These are phyloP conservation scores for Lepidotrigona ventralis DNA, from an alignment of 1,140 invertebrate genomes.

Conservation along the genomic window DNA sequence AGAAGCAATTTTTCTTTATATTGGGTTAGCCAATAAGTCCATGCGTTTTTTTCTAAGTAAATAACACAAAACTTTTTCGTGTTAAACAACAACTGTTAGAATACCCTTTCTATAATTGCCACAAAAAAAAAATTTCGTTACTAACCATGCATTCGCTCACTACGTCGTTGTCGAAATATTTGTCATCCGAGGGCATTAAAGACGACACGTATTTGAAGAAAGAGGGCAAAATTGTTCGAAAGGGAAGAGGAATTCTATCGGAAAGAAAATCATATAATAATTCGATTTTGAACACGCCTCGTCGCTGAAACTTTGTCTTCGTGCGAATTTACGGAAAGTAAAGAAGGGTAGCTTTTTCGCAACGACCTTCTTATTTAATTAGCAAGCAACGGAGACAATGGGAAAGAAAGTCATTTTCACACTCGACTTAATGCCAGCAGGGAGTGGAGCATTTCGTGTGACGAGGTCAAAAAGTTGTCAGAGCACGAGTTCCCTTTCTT, in stretches of 20 bases:
- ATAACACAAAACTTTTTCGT: too few species aligned
- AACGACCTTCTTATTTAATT: slow-evolving; percentile 63
- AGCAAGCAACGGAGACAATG: slow-evolving; percentile 36
- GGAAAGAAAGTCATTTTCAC: slow-evolving; percentile 57
- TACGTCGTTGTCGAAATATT: too few species aligned
- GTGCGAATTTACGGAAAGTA: slow-evolving; percentile 14
- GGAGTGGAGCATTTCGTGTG: not conserved
- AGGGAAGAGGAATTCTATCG: not conserved
- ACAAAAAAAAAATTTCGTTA: too few species aligned
- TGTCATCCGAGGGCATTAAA: too few species aligned
- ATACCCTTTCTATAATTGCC: too few species aligned
- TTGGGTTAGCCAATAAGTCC: too few species aligned
- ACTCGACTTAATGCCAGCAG: slow-evolving; percentile 40
- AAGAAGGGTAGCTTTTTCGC: slow-evolving; percentile 33
- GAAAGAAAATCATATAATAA: not conserved
- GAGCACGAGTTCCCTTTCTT: not conserved
- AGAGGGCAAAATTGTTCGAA: not conserved
- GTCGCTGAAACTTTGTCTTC: slow-evolving; percentile 30
- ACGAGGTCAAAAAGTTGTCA: slow-evolving; percentile 25
- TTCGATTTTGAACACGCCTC: not conserved
- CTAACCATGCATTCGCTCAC: too few species aligned
- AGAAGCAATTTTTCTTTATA: too few species aligned
- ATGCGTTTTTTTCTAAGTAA: too few species aligned
- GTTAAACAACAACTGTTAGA: too few species aligned
- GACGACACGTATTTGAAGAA: not conserved